Evolutionary conservation across 2,113 vertebrate species (phyloP).

Genomic region (Dunckerocampus dactyliophorus): DNA sequence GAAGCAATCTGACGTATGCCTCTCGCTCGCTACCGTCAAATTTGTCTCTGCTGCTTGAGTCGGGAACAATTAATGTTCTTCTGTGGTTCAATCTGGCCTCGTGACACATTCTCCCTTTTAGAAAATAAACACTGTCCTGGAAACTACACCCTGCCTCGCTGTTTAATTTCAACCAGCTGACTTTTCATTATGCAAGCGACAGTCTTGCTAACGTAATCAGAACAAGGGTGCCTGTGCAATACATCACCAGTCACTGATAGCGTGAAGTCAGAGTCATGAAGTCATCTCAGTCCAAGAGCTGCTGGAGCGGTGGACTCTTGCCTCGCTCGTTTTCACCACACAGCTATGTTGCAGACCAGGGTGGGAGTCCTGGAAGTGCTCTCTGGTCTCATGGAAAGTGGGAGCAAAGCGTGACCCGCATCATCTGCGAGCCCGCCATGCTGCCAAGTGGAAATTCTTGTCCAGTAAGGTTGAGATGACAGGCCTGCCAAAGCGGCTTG

Average conservation of each 20-base stretch:
- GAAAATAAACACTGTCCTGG: slow-evolving; percentile 21
- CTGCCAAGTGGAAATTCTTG: slow-evolving; percentile 62
- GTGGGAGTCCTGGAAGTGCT: slow-evolving; percentile 3
- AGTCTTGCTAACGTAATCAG: slow-evolving; percentile 44
- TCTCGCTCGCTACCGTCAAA: slow-evolving; percentile 45
- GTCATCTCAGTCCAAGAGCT: neutral
- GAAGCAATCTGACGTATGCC: slow-evolving; percentile 56
- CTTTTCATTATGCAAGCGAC: slow-evolving; percentile 49
- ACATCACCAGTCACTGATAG: slow-evolving; percentile 18
- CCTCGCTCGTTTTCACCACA: neutral
- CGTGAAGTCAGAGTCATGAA: slow-evolving; percentile 8
- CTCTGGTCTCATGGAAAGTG: slow-evolving; percentile 12
- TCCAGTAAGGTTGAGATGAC: slow-evolving; percentile 45
- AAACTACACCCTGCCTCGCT: slow-evolving; percentile 48
- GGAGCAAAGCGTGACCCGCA: slow-evolving; percentile 13
- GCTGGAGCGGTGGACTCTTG: neutral
- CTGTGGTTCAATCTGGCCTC: slow-evolving; percentile 11
- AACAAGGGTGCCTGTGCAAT: neutral
- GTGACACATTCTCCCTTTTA: slow-evolving; percentile 20
- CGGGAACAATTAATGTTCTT: slow-evolving; percentile 28
- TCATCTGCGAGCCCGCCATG: slow-evolving; percentile 22
- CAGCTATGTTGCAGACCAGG: neutral
- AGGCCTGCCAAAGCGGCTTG: slow-evolving; percentile 31
- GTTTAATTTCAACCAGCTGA: slow-evolving; percentile 59
- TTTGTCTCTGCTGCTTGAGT: slow-evolving; percentile 55